These are phyloP conservation scores for Cassiopea andromeda DNA, from an alignment of 30 jellyfish, hydroid and myxozoan species.

Conservation along the genomic window DNA sequence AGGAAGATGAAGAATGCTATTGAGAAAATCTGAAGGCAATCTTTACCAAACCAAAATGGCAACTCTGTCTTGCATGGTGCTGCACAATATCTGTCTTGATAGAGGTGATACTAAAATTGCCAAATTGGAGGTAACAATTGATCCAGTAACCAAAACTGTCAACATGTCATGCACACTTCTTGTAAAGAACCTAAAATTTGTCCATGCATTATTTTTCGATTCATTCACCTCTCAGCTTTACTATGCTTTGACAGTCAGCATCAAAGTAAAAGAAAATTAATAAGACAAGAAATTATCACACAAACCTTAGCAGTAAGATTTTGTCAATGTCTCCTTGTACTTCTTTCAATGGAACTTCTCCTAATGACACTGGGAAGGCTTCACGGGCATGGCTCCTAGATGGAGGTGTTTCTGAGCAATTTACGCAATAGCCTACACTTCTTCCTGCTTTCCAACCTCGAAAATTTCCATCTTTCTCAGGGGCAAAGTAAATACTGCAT, in stretches of 20 bases:
- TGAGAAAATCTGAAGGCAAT: slow-evolving; percentile 65
- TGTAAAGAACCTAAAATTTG: not conserved
- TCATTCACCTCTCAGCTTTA: too few relatives aligned
- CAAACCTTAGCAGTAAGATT: not conserved
- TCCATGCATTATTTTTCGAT: not conserved
- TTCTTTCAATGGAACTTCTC: slow-evolving; percentile 5
- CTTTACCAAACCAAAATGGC: slow-evolving; percentile 52
- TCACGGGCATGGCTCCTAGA: not conserved
- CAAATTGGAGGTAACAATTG: slow-evolving; percentile 44
- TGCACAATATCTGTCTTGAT: slow-evolving; percentile 73
- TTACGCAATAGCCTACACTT: slow-evolving; percentile 20
- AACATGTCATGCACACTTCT: slow-evolving; percentile 5
- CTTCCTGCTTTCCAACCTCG: slow-evolving; percentile 22
- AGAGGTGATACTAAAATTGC: slow-evolving; percentile 54
- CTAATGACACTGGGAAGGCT: not conserved
- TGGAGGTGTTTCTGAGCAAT: not conserved
- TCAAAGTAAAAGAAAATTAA: not conserved
- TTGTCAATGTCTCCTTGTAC: not conserved
- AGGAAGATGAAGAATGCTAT: slow-evolving; percentile 64
- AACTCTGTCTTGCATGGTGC: slow-evolving; percentile 71
- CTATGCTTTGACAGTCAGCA: not conserved
- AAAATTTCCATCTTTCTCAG: slow-evolving; percentile 1
- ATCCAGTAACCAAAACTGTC: slow-evolving; percentile 51
- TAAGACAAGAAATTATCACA: not conserved
- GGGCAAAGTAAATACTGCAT: slow-evolving; percentile 16